Conservation (phyloP, 1,140 invertebrate species). For the Ericerus pela region DNA sequence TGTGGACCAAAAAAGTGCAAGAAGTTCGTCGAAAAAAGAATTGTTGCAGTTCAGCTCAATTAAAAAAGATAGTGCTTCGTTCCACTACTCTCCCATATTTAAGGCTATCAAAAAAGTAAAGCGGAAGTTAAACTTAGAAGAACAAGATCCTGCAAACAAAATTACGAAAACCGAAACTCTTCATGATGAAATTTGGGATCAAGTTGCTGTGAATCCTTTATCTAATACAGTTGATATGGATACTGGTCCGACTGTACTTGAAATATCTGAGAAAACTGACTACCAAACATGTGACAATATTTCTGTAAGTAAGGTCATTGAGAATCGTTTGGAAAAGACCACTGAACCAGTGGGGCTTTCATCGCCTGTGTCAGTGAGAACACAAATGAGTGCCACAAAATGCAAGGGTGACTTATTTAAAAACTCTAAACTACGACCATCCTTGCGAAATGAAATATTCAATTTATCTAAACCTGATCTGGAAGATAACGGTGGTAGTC, state of each 20-base stretch:
- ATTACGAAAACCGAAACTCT: neutral
- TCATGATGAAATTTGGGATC: neutral
- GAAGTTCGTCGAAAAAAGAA: neutral
- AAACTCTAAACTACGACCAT: neutral
- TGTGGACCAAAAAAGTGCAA: neutral
- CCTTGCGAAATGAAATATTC: neutral
- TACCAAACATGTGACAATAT: neutral
- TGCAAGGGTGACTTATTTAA: neutral
- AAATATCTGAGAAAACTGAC: neutral
- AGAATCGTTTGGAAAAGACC: neutral
- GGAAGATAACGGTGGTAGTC: neutral
- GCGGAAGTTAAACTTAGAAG: slow-evolving; percentile 1
- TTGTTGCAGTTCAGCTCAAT: neutral
- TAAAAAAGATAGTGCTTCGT: neutral
- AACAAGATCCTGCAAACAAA: neutral
- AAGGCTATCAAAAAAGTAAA: slow-evolving; percentile 7
- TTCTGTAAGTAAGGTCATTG: neutral
- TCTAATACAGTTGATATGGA: neutral
- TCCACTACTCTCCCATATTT: neutral
- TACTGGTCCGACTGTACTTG: neutral
- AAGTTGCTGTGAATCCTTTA: neutral
- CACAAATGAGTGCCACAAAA: neutral
- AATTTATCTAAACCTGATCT: neutral
- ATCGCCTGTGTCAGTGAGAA: neutral
- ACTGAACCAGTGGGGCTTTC: neutral